These are phyloP conservation scores for Pomatostomus ruficeps DNA, from an alignment of 2,113 vertebrate genomes.

Conservation along the genomic window DNA sequence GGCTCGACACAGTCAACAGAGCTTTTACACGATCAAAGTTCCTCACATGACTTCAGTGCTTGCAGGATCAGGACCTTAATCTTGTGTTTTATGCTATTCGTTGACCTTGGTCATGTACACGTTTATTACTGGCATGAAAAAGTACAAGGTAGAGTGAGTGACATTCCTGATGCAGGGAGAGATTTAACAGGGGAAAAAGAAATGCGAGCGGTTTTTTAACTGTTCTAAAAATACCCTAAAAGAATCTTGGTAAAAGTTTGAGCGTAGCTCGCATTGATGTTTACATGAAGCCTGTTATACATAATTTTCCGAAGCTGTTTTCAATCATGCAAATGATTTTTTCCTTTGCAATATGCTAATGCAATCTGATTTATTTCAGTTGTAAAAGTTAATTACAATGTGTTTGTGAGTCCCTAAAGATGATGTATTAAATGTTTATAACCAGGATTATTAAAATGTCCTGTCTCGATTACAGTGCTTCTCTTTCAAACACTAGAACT, in stretches of 20 bases:
- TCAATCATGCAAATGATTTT: constrained; percentile 96
- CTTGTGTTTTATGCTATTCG: constrained; percentile 49
- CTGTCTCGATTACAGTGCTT: constrained; percentile 87
- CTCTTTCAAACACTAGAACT: constrained; percentile 86
- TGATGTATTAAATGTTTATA: constrained; percentile 94
- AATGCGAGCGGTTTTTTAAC: background rate
- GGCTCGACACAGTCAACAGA: background rate
- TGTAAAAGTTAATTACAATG: constrained; percentile 97
- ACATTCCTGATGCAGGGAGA: constrained; percentile 38
- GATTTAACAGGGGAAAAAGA: constrained; percentile 29
- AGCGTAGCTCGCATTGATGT: constrained; percentile 48
- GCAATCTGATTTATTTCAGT: constrained; percentile 90
- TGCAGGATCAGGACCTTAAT: constrained; percentile 61
- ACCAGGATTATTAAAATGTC: constrained; percentile 94
- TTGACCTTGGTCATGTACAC: constrained; percentile 53
- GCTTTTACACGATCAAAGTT: constrained; percentile 28
- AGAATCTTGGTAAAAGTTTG: constrained; percentile 65
- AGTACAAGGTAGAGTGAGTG: constrained; percentile 30
- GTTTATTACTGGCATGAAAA: constrained; percentile 49
- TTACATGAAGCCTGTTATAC: constrained; percentile 69
- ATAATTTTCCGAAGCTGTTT: constrained; percentile 88
- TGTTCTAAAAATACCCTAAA: constrained; percentile 47
- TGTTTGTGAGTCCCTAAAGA: constrained; percentile 93
- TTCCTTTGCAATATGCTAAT: constrained; percentile 94
- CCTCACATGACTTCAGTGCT: constrained; percentile 6